phyloP scores from a whole-genome alignment of 1,140 invertebrate genomes.

The Pantala flavescens region DNA sequence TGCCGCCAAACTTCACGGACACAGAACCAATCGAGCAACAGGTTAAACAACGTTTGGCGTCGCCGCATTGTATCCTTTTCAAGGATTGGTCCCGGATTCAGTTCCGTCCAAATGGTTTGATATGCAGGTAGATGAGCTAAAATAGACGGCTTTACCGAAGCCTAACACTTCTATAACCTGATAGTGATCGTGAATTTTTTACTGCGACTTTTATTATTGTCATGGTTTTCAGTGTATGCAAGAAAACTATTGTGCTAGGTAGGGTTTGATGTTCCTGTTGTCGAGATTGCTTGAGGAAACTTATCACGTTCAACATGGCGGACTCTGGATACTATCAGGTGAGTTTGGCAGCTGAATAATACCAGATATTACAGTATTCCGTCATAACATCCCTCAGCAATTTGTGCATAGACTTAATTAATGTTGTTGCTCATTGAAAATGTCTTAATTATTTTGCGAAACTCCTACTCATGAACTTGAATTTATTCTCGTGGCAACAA shows the following conservation, averaged over 20 bases:
- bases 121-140: background rate
- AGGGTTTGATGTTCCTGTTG: conserved; percentile 14
- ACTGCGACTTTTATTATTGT: background rate
- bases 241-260: background rate
- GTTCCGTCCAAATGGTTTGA: conserved; percentile 8
- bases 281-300: background rate
- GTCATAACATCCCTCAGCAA: too few relatives aligned
- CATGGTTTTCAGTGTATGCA: background rate
- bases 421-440: too few relatives aligned
- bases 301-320: conserved; percentile 18
- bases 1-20: background rate
- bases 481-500: background rate
- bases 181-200: background rate
- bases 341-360: conserved; percentile 1
- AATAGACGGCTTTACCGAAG: conserved; percentile 16
- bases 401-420: too few relatives aligned
- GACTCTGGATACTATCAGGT: conserved; percentile 23
- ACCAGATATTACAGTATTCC: background rate
- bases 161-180: conserved; percentile 11
- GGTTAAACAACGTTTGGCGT: conserved; percentile 12
- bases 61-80: background rate
- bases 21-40: conserved; percentile 14
- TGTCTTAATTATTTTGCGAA: too few relatives aligned
- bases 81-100: conserved; percentile 4
- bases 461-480: too few relatives aligned